phyloP scores from a whole-genome alignment of 2,888 invertebrate genomes.

The Brassicogethes aeneus region DNA sequence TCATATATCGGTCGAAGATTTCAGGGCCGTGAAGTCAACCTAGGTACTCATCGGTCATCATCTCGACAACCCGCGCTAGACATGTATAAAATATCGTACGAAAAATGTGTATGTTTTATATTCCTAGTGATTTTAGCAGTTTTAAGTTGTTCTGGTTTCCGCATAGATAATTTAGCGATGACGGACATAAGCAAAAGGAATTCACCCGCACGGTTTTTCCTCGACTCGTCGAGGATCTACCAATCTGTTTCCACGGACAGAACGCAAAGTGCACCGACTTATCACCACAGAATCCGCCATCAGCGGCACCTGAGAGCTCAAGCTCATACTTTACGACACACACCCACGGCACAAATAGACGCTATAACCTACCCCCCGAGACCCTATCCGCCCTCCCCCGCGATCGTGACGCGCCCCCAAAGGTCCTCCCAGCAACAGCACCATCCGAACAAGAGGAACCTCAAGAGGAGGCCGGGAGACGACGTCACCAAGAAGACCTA shows the following conservation, averaged over 20 bases:
- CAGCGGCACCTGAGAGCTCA: slow-evolving; percentile 24
- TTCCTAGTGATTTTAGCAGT: slow-evolving; percentile 40
- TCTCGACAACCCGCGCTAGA: slow-evolving; percentile 23
- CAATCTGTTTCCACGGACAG: slow-evolving; percentile 5
- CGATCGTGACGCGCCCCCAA: slow-evolving; percentile 13
- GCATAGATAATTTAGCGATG: slow-evolving; percentile 39
- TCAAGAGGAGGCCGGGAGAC: slow-evolving; percentile 35
- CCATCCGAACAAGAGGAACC: background rate
- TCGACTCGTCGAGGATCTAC: slow-evolving; percentile 14
- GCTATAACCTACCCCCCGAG: slow-evolving; percentile 16
- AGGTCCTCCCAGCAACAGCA: slow-evolving; percentile 10
- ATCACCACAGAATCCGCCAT: slow-evolving; percentile 23
- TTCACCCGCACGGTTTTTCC: slow-evolving; percentile 13
- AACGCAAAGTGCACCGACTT: slow-evolving; percentile 5
- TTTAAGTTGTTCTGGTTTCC: slow-evolving; percentile 41
- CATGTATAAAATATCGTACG: slow-evolving; percentile 41
- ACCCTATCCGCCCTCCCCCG: slow-evolving; percentile 10
- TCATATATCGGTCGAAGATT: slow-evolving; percentile 29
- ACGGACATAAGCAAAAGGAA: slow-evolving; percentile 33
- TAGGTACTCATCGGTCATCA: slow-evolving; percentile 8
- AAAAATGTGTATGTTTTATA: slow-evolving; percentile 42
- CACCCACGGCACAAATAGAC: slow-evolving; percentile 17
- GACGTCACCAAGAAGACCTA: slow-evolving; percentile 57
- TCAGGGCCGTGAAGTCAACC: slow-evolving; percentile 28
- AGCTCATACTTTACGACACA: slow-evolving; percentile 12